phyloP scores from a whole-genome alignment of 1,140 invertebrate species.

The Cardiocondyla obscurior region DNA sequence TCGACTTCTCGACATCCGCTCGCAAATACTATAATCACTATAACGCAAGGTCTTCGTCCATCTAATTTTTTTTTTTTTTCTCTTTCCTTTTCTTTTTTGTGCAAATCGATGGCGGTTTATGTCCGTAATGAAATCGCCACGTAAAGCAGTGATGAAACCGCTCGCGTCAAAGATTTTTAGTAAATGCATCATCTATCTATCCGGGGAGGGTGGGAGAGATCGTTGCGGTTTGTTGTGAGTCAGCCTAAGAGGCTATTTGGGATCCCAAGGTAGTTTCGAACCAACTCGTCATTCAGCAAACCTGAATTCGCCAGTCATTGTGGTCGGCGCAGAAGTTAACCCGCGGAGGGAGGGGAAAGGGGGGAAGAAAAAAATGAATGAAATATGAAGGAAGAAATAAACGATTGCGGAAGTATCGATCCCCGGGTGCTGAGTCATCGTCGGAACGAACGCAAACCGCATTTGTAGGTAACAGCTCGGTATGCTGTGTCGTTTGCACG shows the following conservation, averaged over 20 bases:
- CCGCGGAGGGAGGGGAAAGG: not conserved
- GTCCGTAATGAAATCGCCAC: not conserved
- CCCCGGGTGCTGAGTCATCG: conserved; percentile 29
- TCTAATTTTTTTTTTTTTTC: not conserved
- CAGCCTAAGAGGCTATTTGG: not conserved
- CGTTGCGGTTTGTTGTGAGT: conserved; percentile 37
- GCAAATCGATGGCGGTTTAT: not conserved
- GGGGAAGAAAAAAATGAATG: conserved; percentile 6
- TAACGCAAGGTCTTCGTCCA: not conserved
- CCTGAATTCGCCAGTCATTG: conserved; percentile 43
- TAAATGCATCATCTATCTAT: conserved; percentile 37
- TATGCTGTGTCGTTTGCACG: not conserved
- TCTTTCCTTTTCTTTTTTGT: no score
- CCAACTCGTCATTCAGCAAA: conserved; percentile 17
- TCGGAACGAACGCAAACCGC: not conserved
- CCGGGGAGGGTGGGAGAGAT: conserved; percentile 15
- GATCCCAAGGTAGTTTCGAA: conserved; percentile 11
- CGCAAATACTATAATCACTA: no score
- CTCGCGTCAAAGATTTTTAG: conserved; percentile 1
- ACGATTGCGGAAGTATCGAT: conserved; percentile 37
- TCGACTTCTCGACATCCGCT: not conserved
- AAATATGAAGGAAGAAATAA: conserved; percentile 47
- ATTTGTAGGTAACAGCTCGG: not conserved
- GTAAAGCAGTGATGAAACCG: conserved; percentile 18
- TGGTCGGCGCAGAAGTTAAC: not conserved